Conservation (phyloP, 1,140 invertebrate genomes). For the Scylla paramamosain region DNA sequence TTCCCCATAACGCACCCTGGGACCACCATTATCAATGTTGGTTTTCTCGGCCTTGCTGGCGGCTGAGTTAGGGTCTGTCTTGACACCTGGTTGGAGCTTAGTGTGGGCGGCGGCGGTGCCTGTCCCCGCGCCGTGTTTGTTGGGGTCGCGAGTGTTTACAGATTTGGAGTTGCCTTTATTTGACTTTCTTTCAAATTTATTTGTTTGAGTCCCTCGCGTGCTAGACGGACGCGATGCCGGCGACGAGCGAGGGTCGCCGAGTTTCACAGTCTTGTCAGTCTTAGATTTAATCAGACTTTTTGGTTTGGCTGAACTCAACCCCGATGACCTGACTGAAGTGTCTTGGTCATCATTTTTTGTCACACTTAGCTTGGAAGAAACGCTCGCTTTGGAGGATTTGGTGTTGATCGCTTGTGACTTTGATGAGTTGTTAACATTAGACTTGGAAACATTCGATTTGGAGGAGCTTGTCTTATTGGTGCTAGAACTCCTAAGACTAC, state of each 20-base stretch:
- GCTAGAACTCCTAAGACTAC: not conserved
- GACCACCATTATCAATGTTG: not conserved
- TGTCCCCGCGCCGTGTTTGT: too few relatives aligned
- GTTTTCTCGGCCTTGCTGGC: not conserved
- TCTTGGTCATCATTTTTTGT: not conserved
- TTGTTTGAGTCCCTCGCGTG: not conserved
- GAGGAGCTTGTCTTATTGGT: not conserved
- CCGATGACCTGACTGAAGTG: not conserved
- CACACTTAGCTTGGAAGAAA: not conserved
- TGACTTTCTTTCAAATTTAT: not conserved
- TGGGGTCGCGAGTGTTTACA: not conserved
- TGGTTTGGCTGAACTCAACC: not conserved
- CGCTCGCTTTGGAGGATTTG: not conserved
- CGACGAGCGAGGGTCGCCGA: not conserved
- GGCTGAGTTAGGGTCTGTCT: not conserved
- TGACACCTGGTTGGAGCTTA: not conserved
- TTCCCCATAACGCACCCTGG: conserved; percentile 32
- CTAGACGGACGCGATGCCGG: not conserved
- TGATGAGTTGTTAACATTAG: not conserved
- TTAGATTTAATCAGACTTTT: not conserved
- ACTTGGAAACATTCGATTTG: not conserved
- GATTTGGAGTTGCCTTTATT: not conserved
- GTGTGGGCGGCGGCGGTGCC: too few relatives aligned
- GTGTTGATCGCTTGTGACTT: not conserved
- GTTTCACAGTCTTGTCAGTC: not conserved